Conservation (phyloP, 2,797 vertebrate genomes). For the Enteromius anoplus region DNA sequence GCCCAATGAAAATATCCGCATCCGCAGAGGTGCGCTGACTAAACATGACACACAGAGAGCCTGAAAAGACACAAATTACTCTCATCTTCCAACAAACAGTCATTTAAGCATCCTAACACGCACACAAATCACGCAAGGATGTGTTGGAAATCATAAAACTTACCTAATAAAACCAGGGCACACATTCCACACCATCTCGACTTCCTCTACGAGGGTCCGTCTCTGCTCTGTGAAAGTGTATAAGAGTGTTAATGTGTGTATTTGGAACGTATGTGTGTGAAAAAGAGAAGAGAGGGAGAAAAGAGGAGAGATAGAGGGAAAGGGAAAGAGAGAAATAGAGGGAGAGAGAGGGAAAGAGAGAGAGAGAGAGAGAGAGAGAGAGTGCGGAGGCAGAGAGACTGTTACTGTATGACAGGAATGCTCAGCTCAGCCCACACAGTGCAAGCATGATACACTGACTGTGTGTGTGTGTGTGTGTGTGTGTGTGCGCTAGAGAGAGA, state of each 20-base stretch:
- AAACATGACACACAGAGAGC: constrained; percentile 6
- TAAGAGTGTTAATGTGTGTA: constrained; percentile 42
- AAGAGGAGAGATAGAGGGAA: constrained; percentile 30
- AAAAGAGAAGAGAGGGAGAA: constrained; percentile 36
- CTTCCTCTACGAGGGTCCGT: constrained; percentile 57
- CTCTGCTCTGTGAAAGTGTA: constrained; percentile 51
- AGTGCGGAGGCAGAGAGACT: constrained; percentile 59
- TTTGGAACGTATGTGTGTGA: constrained; percentile 49
- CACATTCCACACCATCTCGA: constrained; percentile 60
- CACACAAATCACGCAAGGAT: constrained; percentile 53
- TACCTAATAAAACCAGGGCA: constrained; percentile 57
- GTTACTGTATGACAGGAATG: constrained; percentile 62
- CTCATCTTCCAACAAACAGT: constrained; percentile 43
- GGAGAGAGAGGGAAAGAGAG: constrained; percentile 50
- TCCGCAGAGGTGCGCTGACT: constrained; percentile 20
- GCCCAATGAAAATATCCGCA: constrained; percentile 34
- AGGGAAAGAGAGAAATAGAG: constrained; percentile 30
- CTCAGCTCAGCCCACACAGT: constrained; percentile 62
- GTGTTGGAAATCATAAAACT: constrained; percentile 63
- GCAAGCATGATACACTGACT: constrained; percentile 65
- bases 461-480: constrained; percentile 55
- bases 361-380: constrained; percentile 54
- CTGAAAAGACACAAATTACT: constrained; percentile 38
- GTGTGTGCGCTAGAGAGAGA: constrained; percentile 36
- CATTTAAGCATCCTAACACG: constrained; percentile 33